Base-by-base conservation (phyloP, 2,888 invertebrate species). In the Chymomyza amoena region DNA sequence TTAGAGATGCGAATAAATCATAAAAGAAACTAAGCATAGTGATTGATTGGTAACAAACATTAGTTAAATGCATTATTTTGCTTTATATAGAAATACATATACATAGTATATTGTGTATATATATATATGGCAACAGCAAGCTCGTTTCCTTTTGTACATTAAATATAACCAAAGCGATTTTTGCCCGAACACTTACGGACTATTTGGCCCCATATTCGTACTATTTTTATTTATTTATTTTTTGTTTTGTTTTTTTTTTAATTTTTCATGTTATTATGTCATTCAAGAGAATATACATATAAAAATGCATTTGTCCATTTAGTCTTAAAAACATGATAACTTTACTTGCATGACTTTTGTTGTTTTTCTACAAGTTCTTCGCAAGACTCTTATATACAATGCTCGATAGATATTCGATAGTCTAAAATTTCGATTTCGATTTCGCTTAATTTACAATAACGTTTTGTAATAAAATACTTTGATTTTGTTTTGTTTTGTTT, bases 111-210 rank as follows among this genome's bases (percentile, higher is more conserved):
- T 71, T 63, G 36, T 70, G 69, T 73, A 62, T 66, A 66, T 70
- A 70, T 73, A 70, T 68, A 71, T 61, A 66, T 69, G 32, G 32
- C 32, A 32, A 7, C 7, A 32, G 32, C 32, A 32, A 32, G 32
- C 32, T 72, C 70, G 72, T 51, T 77, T 68, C 56, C 64, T 73
- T 51, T 73, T 85, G 73, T 80, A 79, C 84, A 88, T 89, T 86
- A 84, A 84, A 85, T 85, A 88, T 89, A 85, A 89, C 89, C 90
- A 89, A 90, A 90, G 88, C 89, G 78, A 91, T 87, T 91, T 92
- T 92, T 89, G 89, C 89, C 90, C 92, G 91, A 91, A 92, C 90
- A 91, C 92, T 92, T 92, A 92, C 90, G 90, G 90, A 91, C 91
- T 90, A 90, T 86, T 80, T 90, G 91, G 91, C 91, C 91, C 92